Evolutionary conservation across 2,797 vertebrate species (phyloP), one percentile per base, ranked within the genome.

Genomic region (Enteromius fasciolatus): DNA sequence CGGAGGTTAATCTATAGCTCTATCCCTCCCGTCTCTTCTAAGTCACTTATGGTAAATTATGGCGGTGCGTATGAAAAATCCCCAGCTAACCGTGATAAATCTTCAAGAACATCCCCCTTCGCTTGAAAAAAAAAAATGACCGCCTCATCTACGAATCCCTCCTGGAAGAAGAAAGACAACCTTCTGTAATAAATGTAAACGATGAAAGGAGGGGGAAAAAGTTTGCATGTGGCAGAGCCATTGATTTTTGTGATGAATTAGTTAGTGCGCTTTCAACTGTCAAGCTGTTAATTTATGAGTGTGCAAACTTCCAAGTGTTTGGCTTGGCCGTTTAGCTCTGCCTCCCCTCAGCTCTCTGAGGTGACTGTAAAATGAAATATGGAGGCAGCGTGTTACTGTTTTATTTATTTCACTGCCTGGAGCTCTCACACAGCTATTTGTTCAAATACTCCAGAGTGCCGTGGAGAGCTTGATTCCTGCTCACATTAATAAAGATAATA

Each of bases 401-500:
- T 92, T 93, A 93, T 94, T 93, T 94, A 84, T 94, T 93, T 91
- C 90, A 87, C 83, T 83, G 90, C 90, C 89, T 88, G 86, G 70
- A 82, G 87, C 92, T 94, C 93, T 92, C 91, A 90, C 87, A 78
- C 90, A 85, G 90, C 93, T 92, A 92, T 94, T 94, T 94, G 90
- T 94, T 92, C 92, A 92, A 93, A 94, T 94, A 91, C 94, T 94
- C 94, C 5, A 23, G 93, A 94, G 94, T 93, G 91, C 90, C 91
- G 92, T 94, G 91, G 92, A 90, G 90, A 94, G 93, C 93, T 90
- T 83, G 76, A 93, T 94, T 95, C 92, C 93, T 93, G 92, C 93
- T 92, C 91, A 87, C 93, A 92, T 95, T 94, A 94, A 95, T 94
- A 95, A 95, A 94, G 93, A 94, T 94, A 94, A 94, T 94, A 93